These are phyloP conservation scores for Euwallacea similis DNA, from an alignment of 1,140 invertebrate species.

Conservation along the genomic window DNA sequence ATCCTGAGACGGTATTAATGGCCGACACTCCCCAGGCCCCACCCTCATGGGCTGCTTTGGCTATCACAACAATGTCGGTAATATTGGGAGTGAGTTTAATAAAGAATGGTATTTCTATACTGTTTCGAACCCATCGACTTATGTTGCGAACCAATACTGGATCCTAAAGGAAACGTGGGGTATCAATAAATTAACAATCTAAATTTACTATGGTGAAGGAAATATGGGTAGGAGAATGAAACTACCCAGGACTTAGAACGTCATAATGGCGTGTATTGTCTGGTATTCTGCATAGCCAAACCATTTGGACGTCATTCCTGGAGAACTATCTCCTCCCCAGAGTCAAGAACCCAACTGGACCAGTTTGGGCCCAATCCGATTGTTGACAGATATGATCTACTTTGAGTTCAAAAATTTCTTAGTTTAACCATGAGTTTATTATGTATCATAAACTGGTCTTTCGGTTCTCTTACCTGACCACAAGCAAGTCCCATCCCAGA, in stretches of 20 bases:
- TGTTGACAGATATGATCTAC: neutral
- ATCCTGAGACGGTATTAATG: constrained; percentile 93
- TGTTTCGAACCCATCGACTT: constrained; percentile 82
- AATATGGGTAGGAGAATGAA: too few species aligned
- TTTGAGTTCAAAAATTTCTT: too few species aligned
- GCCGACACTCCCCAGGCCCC: constrained; percentile 93
- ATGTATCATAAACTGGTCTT: constrained; percentile 16
- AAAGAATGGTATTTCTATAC: constrained; percentile 95
- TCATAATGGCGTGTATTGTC: neutral
- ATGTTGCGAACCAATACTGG: constrained; percentile 86
- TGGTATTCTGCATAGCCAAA: neutral
- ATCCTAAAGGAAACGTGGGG: constrained; percentile 60
- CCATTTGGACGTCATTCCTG: too few species aligned
- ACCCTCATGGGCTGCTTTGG: constrained; percentile 87
- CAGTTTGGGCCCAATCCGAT: too few species aligned
- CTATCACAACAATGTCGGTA: constrained; percentile 88
- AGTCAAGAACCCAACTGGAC: too few species aligned
- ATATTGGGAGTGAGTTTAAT: constrained; percentile 98
- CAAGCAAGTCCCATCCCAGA: constrained; percentile 97
- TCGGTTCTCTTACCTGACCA: constrained; percentile 72
- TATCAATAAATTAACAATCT: neutral
- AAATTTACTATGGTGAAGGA: neutral
- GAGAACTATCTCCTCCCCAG: too few species aligned
- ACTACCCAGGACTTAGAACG: too few species aligned
- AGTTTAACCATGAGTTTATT: neutral